Percentiles rank a stretch among this genome's conserved stretches.
phyloP scores from a whole-genome alignment of 2,888 invertebrate genomes.

The Carcina quercana region DNA sequence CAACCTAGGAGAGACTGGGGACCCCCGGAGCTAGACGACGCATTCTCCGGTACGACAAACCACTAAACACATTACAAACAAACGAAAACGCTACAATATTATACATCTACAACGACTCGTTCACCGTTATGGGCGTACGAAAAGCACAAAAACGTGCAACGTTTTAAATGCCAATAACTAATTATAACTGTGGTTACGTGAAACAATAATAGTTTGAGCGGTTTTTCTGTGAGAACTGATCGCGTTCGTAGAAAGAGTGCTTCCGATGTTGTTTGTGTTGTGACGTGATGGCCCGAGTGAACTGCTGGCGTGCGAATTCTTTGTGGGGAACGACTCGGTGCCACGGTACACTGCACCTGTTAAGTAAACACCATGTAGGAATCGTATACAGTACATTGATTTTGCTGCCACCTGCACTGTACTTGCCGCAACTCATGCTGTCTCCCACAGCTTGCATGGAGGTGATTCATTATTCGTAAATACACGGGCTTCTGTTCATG shows the following conservation, averaged over 20 bases:
- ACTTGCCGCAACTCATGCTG: background rate
- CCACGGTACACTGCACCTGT: no score
- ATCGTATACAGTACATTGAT: no score
- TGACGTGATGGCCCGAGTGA: constrained; percentile 8
- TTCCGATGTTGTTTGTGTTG: constrained; percentile 17
- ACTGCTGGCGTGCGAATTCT: constrained; percentile 7
- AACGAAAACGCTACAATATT: background rate
- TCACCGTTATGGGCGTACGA: constrained; percentile 25
- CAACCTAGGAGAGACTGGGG: constrained; percentile 87
- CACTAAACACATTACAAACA: background rate
- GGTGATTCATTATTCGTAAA: no score
- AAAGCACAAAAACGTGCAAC: constrained; percentile 24
- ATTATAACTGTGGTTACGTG: constrained; percentile 34
- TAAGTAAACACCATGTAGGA: no score
- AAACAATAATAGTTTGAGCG: no score
- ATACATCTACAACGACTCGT: background rate
- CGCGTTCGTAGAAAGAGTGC: no score
- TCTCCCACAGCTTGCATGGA: no score
- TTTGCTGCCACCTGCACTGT: background rate
- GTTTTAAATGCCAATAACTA: constrained; percentile 38
- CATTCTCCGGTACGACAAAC: constrained; percentile 79
- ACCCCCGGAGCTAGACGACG: constrained; percentile 80
- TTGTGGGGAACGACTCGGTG: no score
- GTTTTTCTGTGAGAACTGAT: no score
- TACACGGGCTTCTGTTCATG: no score